A percentile compares a stretch with the other conserved stretches of the same genome.
Evolutionary conservation across 2,888 invertebrate genomes (phyloP).

Genomic region (Calameuta idolon): DNA sequence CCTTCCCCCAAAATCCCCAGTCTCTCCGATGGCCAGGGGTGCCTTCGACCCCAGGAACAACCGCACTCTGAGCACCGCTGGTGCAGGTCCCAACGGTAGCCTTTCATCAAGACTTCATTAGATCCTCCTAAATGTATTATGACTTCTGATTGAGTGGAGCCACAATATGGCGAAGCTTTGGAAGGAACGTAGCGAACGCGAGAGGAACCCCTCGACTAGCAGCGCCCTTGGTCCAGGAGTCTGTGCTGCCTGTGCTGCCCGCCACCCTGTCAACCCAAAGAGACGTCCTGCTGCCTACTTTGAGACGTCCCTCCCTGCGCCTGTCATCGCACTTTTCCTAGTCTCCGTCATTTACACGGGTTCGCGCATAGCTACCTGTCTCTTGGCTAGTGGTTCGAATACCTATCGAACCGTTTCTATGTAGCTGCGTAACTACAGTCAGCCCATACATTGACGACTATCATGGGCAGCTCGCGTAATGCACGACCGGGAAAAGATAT

Average conservation of each 20-base stretch:
- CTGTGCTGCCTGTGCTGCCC: background rate
- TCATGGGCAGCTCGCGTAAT: slow-evolving; percentile 13
- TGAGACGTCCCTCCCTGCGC: slow-evolving; percentile 6
- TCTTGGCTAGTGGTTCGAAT: background rate
- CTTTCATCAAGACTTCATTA: slow-evolving; percentile 68
- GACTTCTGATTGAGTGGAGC: slow-evolving; percentile 67
- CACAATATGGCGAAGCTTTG: slow-evolving; percentile 43
- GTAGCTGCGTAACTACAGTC: slow-evolving; percentile 4
- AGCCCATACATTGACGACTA: background rate
- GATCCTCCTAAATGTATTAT: slow-evolving; percentile 67
- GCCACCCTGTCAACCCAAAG: too few species aligned
- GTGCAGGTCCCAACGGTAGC: slow-evolving; percentile 48
- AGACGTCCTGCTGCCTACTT: background rate
- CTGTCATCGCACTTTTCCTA: slow-evolving; percentile 22
- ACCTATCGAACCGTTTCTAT: slow-evolving; percentile 18
- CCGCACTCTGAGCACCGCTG: slow-evolving; percentile 42
- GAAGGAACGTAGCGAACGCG: background rate
- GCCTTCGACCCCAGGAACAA: too few species aligned
- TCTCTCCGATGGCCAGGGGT: background rate
- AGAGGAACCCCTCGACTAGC: slow-evolving; percentile 16
- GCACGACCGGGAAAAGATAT: slow-evolving; percentile 60
- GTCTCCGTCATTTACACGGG: background rate
- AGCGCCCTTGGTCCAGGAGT: slow-evolving; percentile 25
- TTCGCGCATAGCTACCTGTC: background rate
- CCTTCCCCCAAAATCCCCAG: background rate